Percentiles rank a stretch among this genome's conserved stretches.
These are phyloP conservation scores for Neoitamus cyanurus DNA, from an alignment of 2,888 invertebrate species.

Conservation along the genomic window DNA sequence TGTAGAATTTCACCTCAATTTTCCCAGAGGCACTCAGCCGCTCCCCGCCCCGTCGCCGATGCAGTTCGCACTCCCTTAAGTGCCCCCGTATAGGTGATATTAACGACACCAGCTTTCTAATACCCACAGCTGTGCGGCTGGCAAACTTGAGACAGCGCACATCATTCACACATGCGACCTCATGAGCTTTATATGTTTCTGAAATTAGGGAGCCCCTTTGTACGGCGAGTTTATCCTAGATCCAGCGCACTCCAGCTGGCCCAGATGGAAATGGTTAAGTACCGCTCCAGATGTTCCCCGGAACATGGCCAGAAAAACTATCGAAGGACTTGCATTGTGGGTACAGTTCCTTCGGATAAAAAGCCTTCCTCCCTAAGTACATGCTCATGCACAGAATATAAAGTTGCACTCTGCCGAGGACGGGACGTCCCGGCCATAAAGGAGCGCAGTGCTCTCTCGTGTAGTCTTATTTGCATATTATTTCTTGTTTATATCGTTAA, in stretches of 20 bases:
- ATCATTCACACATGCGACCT: slow-evolving; percentile 31
- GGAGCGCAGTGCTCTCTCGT: background rate
- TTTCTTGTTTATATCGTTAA: slow-evolving; percentile 12
- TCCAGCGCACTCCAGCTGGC: background rate
- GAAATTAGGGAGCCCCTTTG: slow-evolving; percentile 26
- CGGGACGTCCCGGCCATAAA: background rate
- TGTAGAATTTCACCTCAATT: background rate
- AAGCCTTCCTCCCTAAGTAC: background rate
- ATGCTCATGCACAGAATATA: slow-evolving; percentile 8
- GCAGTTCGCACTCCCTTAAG: background rate
- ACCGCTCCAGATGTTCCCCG: slow-evolving; percentile 20
- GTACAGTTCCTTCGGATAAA: background rate
- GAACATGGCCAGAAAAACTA: background rate
- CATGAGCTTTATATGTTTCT: background rate
- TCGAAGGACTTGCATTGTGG: slow-evolving; percentile 9
- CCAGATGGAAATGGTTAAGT: slow-evolving; percentile 15
- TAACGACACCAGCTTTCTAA: background rate
- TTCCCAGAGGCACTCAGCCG: background rate
- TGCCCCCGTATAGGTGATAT: background rate
- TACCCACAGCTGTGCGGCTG: background rate
- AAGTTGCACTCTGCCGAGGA: background rate
- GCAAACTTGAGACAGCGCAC: background rate
- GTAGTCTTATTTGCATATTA: slow-evolving; percentile 5
- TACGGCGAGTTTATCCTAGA: background rate
- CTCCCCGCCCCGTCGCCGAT: background rate